Conservation (phyloP, 2,113 vertebrate genomes). For the Steatornis caripensis region DNA sequence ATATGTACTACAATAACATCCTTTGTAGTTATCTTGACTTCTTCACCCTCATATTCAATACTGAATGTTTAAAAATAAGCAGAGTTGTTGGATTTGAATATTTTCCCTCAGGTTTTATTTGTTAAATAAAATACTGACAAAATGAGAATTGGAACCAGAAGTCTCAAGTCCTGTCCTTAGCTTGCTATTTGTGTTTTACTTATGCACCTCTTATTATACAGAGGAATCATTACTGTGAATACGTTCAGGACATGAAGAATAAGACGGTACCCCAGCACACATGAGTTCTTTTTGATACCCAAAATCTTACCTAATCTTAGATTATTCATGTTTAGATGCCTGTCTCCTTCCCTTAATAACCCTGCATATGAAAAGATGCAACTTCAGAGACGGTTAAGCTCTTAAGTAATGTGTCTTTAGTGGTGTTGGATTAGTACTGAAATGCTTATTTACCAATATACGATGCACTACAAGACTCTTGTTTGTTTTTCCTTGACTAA, state of each 20-base stretch:
- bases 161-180: not conserved
- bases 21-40: not conserved
- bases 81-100: not conserved
- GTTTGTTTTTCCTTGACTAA: not conserved
- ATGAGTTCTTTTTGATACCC: not conserved
- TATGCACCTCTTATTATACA: not conserved
- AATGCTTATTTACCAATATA: not conserved
- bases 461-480: not conserved
- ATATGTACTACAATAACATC: not conserved
- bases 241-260: not conserved
- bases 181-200: not conserved
- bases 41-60: not conserved
- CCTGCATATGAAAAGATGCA: not conserved
- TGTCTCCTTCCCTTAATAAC: not conserved
- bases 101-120: not conserved
- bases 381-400: not conserved
- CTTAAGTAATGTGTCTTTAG: not conserved
- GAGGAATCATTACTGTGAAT: not conserved
- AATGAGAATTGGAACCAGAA: not conserved
- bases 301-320: not conserved
- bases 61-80: not conserved
- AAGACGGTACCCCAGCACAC: not conserved
- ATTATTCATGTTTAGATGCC: not conserved
- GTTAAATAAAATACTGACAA: not conserved
- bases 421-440: not conserved